Conservation (phyloP, 2,797 vertebrate species). For the Thaleichthys pacificus region DNA sequence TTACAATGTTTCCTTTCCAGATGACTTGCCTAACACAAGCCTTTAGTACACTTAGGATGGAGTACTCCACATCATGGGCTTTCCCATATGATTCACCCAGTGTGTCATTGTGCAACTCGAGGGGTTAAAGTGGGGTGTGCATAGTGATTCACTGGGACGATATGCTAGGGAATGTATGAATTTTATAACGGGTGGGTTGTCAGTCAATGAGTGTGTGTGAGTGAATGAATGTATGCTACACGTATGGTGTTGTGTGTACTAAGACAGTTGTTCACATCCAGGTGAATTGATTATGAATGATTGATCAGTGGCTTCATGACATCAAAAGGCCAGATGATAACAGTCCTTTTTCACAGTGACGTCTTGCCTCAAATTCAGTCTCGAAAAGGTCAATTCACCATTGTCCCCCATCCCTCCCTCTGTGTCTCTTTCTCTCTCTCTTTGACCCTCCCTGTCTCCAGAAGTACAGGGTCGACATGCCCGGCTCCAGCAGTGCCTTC, state of each 20-base stretch:
- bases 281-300: no score
- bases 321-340: no score
- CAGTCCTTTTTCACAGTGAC: no score
- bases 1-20: slow-evolving; percentile 1
- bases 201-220: slow-evolving; percentile 9
- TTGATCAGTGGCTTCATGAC: no score
- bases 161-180: slow-evolving; percentile 51
- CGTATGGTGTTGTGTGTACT: no score
- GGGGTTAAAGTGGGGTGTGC: slow-evolving; percentile 46
- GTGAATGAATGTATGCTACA: no score
- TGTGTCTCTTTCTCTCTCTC: neutral
- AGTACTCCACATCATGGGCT: slow-evolving; percentile 64
- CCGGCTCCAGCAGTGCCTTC: slow-evolving; percentile 98
- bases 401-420: neutral
- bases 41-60: slow-evolving; percentile 26
- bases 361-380: no score
- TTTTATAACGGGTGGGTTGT: slow-evolving; percentile 39
- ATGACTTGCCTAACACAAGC: slow-evolving; percentile 16
- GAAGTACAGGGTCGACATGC: slow-evolving; percentile 99
- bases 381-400: neutral
- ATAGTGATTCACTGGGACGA: slow-evolving; percentile 57
- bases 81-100: slow-evolving; percentile 73
- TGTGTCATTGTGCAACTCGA: slow-evolving; percentile 67
- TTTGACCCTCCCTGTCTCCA: slow-evolving; percentile 51
- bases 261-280: no score